phyloP scores from a whole-genome alignment of 2,797 vertebrate species.

The Microctenopoma lineatum region DNA sequence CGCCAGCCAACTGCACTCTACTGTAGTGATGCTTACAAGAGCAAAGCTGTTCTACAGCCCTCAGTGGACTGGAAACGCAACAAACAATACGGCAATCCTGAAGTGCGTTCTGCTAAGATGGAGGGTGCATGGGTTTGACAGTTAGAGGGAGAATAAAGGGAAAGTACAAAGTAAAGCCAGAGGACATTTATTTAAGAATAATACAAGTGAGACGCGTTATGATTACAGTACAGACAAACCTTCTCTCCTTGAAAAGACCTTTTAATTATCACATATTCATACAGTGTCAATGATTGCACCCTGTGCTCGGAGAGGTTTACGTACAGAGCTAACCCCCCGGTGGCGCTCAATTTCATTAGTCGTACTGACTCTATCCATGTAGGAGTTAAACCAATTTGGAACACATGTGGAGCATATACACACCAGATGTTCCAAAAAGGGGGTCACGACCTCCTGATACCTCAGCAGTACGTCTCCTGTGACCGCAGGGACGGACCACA shows the following conservation, averaged over 20 bases:
- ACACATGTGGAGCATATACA: conserved; percentile 54
- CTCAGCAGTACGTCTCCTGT: conserved; percentile 30
- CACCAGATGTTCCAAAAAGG: conserved; percentile 64
- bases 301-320: not conserved
- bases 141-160: conserved; percentile 3
- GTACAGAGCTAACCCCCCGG: conserved; percentile 4
- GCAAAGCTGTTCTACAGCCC: conserved; percentile 39
- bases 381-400: conserved; percentile 49
- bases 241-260: not conserved
- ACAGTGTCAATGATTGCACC: not conserved
- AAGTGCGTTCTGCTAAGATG: conserved; percentile 41
- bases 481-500: conserved; percentile 23
- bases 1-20: conserved; percentile 36
- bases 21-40: conserved; percentile 35
- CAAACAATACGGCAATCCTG: conserved; percentile 39
- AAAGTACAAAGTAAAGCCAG: conserved; percentile 29
- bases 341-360: conserved; percentile 23
- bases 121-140: conserved; percentile 20
- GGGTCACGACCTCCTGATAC: conserved; percentile 40
- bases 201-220: conserved; percentile 12
- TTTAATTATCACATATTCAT: conserved; percentile 16
- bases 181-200: conserved; percentile 44
- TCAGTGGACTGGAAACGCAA: conserved; percentile 29
- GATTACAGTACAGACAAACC: not conserved
- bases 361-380: conserved; percentile 19